Conservation (phyloP, 2,888 invertebrate genomes). For the Julus scanicus region DNA sequence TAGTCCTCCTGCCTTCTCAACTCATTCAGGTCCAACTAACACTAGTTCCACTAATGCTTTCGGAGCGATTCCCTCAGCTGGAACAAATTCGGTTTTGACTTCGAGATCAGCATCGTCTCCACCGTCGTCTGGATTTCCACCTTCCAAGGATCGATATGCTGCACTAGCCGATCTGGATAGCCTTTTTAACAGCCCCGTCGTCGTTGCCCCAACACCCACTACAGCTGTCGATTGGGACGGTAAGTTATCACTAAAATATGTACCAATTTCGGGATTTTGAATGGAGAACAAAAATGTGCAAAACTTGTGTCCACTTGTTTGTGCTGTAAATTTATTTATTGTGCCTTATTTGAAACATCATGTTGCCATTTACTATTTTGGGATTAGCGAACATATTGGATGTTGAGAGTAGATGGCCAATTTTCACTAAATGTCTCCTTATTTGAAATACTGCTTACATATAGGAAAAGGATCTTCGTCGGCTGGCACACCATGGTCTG, state of each 20-base stretch:
- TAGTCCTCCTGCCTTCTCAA: not conserved
- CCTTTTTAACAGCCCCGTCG: slow-evolving; percentile 68
- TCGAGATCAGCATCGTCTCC: slow-evolving; percentile 47
- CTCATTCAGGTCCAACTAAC: slow-evolving; percentile 46
- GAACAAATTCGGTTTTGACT: not conserved
- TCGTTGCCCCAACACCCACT: not conserved
- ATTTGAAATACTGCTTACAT: not conserved
- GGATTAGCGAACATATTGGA: no score
- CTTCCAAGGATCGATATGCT: slow-evolving; percentile 88
- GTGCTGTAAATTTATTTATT: no score
- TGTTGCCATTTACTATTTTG: no score
- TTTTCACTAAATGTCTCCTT: no score
- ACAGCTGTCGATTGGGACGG: slow-evolving; percentile 56
- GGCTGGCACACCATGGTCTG: slow-evolving; percentile 29
- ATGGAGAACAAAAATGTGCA: no score
- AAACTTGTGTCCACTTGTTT: no score
- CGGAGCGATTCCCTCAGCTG: slow-evolving; percentile 1
- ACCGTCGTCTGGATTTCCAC: slow-evolving; percentile 48
- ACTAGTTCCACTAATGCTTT: slow-evolving; percentile 45
- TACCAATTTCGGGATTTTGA: not conserved
- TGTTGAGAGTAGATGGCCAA: no score
- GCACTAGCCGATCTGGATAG: slow-evolving; percentile 92
- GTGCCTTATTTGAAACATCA: no score
- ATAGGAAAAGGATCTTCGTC: slow-evolving; percentile 37
- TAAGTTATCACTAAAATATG: not conserved